These are phyloP conservation scores for Mimachlamys varia DNA, from an alignment of 2,888 invertebrate genomes.

Conservation along the genomic window DNA sequence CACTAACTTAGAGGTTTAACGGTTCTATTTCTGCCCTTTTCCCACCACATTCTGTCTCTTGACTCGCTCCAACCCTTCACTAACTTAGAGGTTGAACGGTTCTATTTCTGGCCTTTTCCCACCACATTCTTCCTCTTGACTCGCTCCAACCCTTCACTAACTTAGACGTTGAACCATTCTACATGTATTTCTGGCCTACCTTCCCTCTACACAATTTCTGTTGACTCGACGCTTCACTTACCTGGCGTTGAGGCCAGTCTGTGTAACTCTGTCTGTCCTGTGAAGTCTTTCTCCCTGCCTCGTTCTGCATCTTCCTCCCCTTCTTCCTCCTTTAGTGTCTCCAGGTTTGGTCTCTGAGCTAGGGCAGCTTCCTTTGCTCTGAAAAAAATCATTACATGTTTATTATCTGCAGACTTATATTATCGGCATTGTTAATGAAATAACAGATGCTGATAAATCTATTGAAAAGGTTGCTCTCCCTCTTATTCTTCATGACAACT, in stretches of 20 bases:
- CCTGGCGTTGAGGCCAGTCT: conserved; percentile 67
- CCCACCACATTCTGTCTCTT: background rate
- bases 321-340: conserved; percentile 70
- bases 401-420: background rate
- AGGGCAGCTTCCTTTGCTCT: conserved; percentile 70
- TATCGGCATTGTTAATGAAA: too few relatives aligned
- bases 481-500: too few relatives aligned
- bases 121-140: background rate
- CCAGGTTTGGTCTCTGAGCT: conserved; percentile 68
- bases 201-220: background rate
- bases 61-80: background rate
- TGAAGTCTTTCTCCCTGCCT: conserved; percentile 65
- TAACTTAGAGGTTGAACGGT: too few relatives aligned
- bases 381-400: conserved; percentile 29
- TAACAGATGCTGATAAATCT: too few relatives aligned
- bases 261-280: conserved; percentile 72
- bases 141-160: too few relatives aligned
- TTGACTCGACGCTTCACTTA: conserved; percentile 32
- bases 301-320: conserved; percentile 61
- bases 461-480: too few relatives aligned
- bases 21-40: background rate
- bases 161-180: background rate
- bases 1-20: too few relatives aligned
- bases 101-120: background rate
- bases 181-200: background rate